Evolutionary conservation across 2,113 vertebrate genomes (phyloP).

Genomic region (Marmota flaviventris): DNA sequence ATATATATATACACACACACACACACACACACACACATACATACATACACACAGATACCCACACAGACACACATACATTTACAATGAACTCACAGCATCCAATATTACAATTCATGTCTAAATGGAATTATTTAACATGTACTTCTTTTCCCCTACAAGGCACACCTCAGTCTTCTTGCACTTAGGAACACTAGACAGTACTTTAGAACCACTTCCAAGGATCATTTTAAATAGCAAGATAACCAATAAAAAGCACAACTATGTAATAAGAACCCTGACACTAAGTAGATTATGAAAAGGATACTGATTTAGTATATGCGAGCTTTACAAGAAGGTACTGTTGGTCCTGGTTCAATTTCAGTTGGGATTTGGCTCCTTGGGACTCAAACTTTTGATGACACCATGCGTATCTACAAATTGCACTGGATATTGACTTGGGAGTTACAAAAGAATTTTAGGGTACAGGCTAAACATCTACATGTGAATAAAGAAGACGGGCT

Average conservation of each 20-base stretch:
- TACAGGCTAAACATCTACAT: neutral
- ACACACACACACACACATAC: no score
- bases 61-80: neutral
- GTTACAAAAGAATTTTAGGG: neutral
- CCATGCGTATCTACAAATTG: neutral
- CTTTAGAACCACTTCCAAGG: neutral
- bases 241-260: neutral
- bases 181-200: neutral
- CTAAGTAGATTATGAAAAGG: neutral
- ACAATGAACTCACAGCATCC: neutral
- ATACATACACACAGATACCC: no score
- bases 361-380: rapidly evolving
- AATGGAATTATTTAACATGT: neutral
- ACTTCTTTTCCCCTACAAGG: neutral
- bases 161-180: neutral
- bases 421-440: neutral
- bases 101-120: neutral
- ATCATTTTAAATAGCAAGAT: neutral
- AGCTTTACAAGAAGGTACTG: neutral
- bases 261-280: neutral
- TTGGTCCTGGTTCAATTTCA: neutral
- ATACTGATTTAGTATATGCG: neutral
- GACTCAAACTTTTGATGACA: neutral
- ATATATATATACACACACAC: no score
- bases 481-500: neutral